Conservation (phyloP, 2,888 invertebrate species). For the Diaperis boleti region DNA sequence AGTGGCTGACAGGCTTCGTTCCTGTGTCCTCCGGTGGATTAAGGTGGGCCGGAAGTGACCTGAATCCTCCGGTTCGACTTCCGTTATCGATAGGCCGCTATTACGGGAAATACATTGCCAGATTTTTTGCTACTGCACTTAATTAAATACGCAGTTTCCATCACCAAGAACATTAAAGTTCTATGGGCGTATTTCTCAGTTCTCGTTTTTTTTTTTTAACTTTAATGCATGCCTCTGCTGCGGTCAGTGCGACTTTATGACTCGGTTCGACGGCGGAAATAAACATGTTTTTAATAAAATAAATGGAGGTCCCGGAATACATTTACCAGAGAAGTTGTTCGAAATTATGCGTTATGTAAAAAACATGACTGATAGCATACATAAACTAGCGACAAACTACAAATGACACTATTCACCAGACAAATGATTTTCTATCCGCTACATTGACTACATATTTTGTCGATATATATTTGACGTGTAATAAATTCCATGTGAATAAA, state of each 20-base stretch:
- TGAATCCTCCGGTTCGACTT: conserved; percentile 30
- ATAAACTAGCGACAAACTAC: conserved; percentile 41
- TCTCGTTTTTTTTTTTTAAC: no score
- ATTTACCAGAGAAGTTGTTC: conserved; percentile 6
- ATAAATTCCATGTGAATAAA: conserved; percentile 36
- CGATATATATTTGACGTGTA: conserved; percentile 33
- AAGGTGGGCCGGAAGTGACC: conserved; percentile 39
- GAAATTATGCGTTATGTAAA: conserved; percentile 31
- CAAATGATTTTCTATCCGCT: conserved; percentile 41
- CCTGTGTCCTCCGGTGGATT: conserved; percentile 20
- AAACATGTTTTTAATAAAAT: conserved; percentile 22
- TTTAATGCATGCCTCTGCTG: no score
- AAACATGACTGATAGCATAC: conserved; percentile 34
- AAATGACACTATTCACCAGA: conserved; percentile 39
- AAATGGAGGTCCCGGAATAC: conserved; percentile 13
- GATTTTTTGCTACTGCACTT: neutral
- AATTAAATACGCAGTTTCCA: conserved; percentile 20
- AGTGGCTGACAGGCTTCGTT: conserved; percentile 6
- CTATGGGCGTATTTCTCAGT: no score
- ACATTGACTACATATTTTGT: conserved; percentile 39
- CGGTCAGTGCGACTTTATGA: conserved; percentile 8
- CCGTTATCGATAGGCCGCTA: conserved; percentile 12
- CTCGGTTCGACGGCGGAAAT: conserved; percentile 5
- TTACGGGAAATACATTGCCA: neutral
- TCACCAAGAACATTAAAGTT: no score